Conservation (phyloP, 2,888 invertebrate genomes). For the Auanema freiburgensis region DNA sequence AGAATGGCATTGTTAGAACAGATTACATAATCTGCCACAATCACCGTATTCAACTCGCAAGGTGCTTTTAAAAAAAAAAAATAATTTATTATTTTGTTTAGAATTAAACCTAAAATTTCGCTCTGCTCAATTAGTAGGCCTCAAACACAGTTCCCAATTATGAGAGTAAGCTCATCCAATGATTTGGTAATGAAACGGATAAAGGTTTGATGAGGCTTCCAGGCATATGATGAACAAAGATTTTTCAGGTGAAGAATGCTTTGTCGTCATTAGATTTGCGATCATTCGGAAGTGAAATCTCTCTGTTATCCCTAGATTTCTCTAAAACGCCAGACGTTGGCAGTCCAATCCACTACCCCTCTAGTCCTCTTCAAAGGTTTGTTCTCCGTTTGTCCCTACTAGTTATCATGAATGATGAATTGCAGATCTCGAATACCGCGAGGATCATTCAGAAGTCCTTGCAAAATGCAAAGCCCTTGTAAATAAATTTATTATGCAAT, state of each 20-base stretch:
- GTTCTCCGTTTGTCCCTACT: conserved; percentile 12
- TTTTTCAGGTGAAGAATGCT: conserved; percentile 36
- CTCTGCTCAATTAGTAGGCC: conserved; percentile 23
- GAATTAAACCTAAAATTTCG: conserved; percentile 24
- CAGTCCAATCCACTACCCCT: conserved; percentile 36
- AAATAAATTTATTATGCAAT: no score
- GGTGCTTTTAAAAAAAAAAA: conserved; percentile 13
- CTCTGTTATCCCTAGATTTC: conserved; percentile 38
- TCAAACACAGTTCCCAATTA: conserved; percentile 27
- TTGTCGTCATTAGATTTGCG: conserved; percentile 43
- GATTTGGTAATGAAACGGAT: conserved; percentile 48
- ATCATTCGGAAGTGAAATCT: conserved; percentile 43
- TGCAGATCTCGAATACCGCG: conserved; percentile 30
- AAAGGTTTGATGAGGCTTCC: conserved; percentile 21
- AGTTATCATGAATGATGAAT: neutral
- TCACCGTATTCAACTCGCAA: conserved; percentile 37
- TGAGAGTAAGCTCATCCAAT: conserved; percentile 35
- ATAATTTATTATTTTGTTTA: conserved; percentile 8
- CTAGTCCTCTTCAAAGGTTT: conserved; percentile 26
- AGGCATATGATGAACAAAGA: neutral
- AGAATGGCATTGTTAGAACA: conserved; percentile 36
- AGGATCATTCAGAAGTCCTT: conserved; percentile 37
- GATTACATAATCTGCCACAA: conserved; percentile 35
- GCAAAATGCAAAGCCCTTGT: conserved; percentile 15
- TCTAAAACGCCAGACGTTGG: conserved; percentile 40